Conservation (phyloP, 2,888 invertebrate species). For the Myathropa florea region DNA sequence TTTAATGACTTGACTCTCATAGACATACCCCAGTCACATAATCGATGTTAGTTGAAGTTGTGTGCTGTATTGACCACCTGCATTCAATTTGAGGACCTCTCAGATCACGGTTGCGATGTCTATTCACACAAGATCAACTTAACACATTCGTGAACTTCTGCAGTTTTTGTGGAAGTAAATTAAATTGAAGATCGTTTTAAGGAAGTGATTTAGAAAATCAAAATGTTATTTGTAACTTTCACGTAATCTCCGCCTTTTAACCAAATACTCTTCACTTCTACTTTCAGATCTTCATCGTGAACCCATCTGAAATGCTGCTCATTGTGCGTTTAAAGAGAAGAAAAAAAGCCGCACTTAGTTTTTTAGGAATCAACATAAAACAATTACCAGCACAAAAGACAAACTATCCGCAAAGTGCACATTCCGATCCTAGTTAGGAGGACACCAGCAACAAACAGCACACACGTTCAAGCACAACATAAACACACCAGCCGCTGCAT, state of each 20-base stretch:
- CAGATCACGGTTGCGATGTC: too few relatives aligned
- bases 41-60: too few relatives aligned
- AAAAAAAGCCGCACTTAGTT: conserved; percentile 65
- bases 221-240: too few relatives aligned
- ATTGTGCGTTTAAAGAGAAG: conserved; percentile 66
- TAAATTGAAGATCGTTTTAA: too few relatives aligned
- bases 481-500: conserved; percentile 4
- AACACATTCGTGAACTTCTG: too few relatives aligned
- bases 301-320: conserved; percentile 67
- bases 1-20: not conserved
- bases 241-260: too few relatives aligned
- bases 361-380: conserved; percentile 43
- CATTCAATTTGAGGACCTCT: too few relatives aligned
- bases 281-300: conserved; percentile 45
- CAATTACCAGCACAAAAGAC: conserved; percentile 46
- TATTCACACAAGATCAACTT: too few relatives aligned
- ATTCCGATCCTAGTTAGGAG: conserved; percentile 48
- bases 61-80: too few relatives aligned
- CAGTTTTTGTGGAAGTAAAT: too few relatives aligned
- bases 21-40: too few relatives aligned
- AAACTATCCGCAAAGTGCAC: conserved; percentile 31
- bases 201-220: too few relatives aligned
- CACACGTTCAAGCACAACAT: conserved; percentile 9
- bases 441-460: conserved; percentile 27
- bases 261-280: not conserved